These are phyloP conservation scores for Bradypodion pumilum DNA, from an alignment of 2,797 vertebrate genomes.

Conservation along the genomic window DNA sequence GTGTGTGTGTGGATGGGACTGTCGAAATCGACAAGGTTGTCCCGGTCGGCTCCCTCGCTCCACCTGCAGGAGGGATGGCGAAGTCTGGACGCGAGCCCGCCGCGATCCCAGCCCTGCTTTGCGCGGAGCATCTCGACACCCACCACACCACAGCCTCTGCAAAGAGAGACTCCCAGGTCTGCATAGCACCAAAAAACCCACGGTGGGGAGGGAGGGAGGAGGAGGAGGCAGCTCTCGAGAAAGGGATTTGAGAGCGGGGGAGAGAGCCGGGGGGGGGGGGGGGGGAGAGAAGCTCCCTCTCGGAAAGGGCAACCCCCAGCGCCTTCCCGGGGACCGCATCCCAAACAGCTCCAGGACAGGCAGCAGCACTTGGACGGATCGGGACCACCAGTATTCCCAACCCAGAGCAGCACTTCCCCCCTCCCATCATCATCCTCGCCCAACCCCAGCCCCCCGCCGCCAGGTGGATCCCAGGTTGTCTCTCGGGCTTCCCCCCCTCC, in stretches of 20 bases:
- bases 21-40: neutral
- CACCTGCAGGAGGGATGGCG: neutral
- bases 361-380: too few relatives aligned
- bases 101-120: neutral
- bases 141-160: slow-evolving; percentile 33
- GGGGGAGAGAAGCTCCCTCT: neutral
- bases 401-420: neutral
- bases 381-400: neutral
- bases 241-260: neutral
- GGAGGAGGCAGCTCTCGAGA: neutral
- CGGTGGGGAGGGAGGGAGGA: neutral
- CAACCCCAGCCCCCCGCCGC: neutral
- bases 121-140: neutral
- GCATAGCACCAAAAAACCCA: slow-evolving; percentile 36
- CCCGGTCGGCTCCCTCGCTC: neutral
- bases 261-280: neutral
- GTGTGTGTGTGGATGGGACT: neutral
- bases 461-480: too few relatives aligned
- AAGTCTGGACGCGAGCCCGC: neutral
- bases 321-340: neutral
- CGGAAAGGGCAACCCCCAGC: neutral
- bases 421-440: too few relatives aligned
- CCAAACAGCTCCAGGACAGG: neutral
- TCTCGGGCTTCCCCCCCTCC: too few relatives aligned
- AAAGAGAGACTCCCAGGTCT: slow-evolving; percentile 19